Evolutionary conservation across 2,888 invertebrate genomes (phyloP).

Genomic region (Chrysolina oricalcia): DNA sequence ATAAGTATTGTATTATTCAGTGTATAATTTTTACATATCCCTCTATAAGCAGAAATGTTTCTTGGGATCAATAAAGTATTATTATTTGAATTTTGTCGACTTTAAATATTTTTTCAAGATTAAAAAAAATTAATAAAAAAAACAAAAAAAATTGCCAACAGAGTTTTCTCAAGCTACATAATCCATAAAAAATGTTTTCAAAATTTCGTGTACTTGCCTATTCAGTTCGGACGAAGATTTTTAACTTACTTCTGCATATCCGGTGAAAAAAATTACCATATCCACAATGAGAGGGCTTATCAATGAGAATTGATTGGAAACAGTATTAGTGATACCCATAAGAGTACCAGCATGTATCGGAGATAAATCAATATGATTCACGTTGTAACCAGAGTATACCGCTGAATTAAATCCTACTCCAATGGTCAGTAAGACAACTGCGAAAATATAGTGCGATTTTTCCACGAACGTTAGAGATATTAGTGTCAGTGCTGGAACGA

Average conservation of each 20-base stretch:
- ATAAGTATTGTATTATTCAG: too few relatives aligned
- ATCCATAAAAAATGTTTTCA: too few relatives aligned
- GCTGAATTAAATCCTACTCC: conserved; percentile 86
- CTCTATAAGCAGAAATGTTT: too few relatives aligned
- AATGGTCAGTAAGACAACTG: conserved; percentile 79
- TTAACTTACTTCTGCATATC: conserved; percentile 76
- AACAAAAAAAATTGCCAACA: too few relatives aligned
- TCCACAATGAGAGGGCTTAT: conserved; percentile 83
- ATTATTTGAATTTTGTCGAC: too few relatives aligned
- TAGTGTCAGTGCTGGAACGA: conserved; percentile 80
- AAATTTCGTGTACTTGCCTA: too few relatives aligned
- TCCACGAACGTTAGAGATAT: conserved; percentile 75
- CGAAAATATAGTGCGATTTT: conserved; percentile 75
- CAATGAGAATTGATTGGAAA: conserved; percentile 73
- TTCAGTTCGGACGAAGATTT: background rate
- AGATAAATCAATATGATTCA: conserved; percentile 87
- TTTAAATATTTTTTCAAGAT: too few relatives aligned
- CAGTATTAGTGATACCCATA: conserved; percentile 87
- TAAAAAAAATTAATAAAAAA: too few relatives aligned
- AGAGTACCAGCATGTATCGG: conserved; percentile 87
- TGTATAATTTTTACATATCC: too few relatives aligned
- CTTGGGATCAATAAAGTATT: too few relatives aligned
- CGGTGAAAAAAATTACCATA: conserved; percentile 70
- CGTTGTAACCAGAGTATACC: conserved; percentile 82
- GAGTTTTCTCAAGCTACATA: too few relatives aligned